Conservation (phyloP, 2,888 invertebrate species). For the Tineola bisselliella region DNA sequence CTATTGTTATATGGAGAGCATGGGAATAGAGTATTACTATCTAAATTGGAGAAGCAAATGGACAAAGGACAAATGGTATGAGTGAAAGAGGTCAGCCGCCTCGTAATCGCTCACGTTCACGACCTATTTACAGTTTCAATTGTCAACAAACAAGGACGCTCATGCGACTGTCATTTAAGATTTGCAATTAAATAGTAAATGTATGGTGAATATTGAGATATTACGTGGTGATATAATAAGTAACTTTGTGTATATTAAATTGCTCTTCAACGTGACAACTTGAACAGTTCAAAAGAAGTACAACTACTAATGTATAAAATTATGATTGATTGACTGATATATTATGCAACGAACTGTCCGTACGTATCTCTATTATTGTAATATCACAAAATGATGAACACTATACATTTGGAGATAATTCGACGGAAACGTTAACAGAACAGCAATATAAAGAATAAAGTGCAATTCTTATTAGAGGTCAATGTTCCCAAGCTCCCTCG, state of each 20-base stretch:
- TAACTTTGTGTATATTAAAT: no score
- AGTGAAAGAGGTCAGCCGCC: slow-evolving; percentile 43
- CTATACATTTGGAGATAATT: neutral
- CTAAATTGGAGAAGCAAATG: neutral
- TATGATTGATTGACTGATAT: neutral
- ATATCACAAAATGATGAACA: neutral
- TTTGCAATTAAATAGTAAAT: neutral
- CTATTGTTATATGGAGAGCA: neutral
- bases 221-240: neutral
- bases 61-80: neutral
- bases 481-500: neutral
- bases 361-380: neutral
- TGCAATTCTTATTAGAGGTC: slow-evolving; percentile 3
- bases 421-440: neutral
- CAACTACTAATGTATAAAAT: neutral
- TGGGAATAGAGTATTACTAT: neutral
- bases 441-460: neutral
- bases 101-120: slow-evolving; percentile 48
- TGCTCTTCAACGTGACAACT: neutral
- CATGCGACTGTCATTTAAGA: neutral
- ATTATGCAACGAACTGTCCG: neutral
- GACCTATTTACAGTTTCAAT: slow-evolving; percentile 58
- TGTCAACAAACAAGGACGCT: slow-evolving; percentile 28
- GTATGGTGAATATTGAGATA: neutral
- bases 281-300: neutral